These are phyloP conservation scores for Tonatia bakeri DNA, from an alignment of 2,113 vertebrate species.

Conservation along the genomic window DNA sequence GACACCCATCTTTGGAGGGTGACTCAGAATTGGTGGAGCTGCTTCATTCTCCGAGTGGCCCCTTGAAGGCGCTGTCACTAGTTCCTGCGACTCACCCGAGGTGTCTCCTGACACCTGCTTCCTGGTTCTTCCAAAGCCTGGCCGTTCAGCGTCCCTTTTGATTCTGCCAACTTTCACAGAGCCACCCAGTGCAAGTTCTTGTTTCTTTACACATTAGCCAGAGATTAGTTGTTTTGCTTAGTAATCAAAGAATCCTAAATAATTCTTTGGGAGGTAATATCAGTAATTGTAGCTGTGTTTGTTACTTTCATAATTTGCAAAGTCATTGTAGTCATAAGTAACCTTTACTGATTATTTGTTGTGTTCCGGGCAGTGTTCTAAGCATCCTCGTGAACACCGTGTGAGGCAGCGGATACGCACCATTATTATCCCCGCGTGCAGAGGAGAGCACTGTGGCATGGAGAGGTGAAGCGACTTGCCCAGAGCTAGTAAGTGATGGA, in stretches of 20 bases:
- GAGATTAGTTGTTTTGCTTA: background rate
- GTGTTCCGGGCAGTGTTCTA: background rate
- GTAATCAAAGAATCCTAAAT: background rate
- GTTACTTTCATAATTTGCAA: background rate
- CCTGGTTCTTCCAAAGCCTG: background rate
- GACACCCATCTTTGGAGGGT: background rate
- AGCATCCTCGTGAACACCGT: background rate
- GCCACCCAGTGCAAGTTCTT: background rate
- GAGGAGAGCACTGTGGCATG: background rate
- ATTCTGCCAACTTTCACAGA: background rate
- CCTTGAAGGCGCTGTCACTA: background rate
- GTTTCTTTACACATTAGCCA: background rate
- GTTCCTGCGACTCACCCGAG: background rate
- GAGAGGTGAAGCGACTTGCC: background rate
- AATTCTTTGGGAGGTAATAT: background rate
- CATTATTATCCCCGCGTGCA: background rate
- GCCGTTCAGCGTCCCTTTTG: background rate
- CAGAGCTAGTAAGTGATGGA: background rate
- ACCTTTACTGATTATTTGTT: background rate
- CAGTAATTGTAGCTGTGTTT: background rate
- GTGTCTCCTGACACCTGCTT: background rate
- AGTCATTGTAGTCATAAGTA: background rate
- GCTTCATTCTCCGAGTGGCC: background rate
- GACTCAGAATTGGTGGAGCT: background rate
- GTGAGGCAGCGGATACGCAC: background rate